Evolutionary conservation across 2,797 vertebrate species (phyloP), one percentile per base, ranked within the genome.

Genomic region (Enoplosus armatus): DNA sequence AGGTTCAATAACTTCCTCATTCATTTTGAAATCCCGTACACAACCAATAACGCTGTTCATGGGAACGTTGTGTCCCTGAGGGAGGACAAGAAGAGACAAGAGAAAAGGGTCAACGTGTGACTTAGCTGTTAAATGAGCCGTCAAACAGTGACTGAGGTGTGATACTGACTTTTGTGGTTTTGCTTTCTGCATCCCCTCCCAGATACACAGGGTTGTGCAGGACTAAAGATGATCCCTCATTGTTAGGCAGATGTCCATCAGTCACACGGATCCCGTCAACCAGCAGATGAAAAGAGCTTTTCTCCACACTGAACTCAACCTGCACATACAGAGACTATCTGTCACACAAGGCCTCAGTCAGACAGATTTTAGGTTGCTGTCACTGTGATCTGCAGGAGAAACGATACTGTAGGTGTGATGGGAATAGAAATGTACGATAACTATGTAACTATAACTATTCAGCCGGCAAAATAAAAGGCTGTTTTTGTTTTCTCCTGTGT

Each of bases 301-400:
- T 94, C 84, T 95, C 94, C 61, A 89, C 94, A 14, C 95, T 95
- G 72, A 97, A 92, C n/a, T 90, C 87, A 74, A 98, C 96, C 97
- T 94, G 76, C 39, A 59, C 16, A 75, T 41, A 82, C 16, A 37
- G 22, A 51, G 8, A 53, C 33, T 43, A 56, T 6, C 39, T 61
- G 64, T 74, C 56, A 62, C 27, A 50, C 22, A 45, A 18, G 3
- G 12, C 43, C 4, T 74, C 15, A 56, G 5, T 8, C 48, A 29
- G 26, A 62, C 11, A 54, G 27, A 61, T 54, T 35, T 45, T 29
- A 51, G 3, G 29, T 31, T 26, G 1, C n/a, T 47, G 14, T 56
- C 31, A 50, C 24, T 27, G 31, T 43, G 33, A 48, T 22, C 45
- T 41, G 8, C 37, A 39, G 2, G n/a, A 50, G 20, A 68, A 59